Conservation (phyloP, 2,113 vertebrate species). For the Conger conger region DNA sequence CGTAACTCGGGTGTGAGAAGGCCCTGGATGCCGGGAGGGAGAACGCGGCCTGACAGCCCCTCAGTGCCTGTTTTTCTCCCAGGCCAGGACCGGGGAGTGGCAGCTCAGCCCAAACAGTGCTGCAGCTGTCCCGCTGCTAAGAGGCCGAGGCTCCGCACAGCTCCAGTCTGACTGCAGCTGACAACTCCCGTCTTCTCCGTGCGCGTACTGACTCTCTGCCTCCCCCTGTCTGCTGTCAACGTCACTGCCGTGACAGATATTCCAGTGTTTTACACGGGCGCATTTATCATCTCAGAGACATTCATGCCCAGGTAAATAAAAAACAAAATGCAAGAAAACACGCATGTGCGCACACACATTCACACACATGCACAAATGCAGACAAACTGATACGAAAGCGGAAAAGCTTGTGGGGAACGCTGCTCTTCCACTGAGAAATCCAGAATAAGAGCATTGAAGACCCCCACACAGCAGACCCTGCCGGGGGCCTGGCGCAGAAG, state of each 20-base stretch:
- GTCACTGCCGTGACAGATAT: neutral
- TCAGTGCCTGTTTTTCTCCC: no score
- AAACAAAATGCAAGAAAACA: neutral
- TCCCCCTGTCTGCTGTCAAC: neutral
- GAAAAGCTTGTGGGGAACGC: no score
- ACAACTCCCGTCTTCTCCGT: neutral
- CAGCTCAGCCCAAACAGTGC: neutral
- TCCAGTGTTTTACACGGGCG: no score
- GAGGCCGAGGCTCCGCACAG: neutral
- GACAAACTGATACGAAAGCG: constrained; percentile 18
- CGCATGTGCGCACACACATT: neutral
- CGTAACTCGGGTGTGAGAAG: neutral
- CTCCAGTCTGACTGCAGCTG: neutral
- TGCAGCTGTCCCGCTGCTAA: neutral
- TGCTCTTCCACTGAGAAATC: no score
- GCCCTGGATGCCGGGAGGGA: no score
- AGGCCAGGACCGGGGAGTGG: neutral
- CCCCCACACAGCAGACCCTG: no score
- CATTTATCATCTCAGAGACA: no score
- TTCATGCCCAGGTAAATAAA: no score
- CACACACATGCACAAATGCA: neutral
- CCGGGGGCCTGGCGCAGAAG: no score
- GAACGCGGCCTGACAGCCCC: neutral
- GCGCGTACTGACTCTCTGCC: neutral
- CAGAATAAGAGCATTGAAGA: no score